Conservation (phyloP, 2,888 invertebrate species). For the Tromatobia lineatoria region DNA sequence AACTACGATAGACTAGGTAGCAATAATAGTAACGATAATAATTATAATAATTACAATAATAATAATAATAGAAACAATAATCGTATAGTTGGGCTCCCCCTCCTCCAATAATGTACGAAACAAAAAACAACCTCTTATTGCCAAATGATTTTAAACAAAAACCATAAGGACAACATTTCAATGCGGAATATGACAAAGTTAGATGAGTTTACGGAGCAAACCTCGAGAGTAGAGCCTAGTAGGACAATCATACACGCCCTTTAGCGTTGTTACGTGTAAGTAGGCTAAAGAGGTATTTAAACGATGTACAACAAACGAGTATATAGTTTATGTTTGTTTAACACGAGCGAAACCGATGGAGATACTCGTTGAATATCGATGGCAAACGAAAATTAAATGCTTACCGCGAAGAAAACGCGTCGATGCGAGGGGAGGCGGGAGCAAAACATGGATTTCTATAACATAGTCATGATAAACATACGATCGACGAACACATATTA, state of each 20-base stretch:
- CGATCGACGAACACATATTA: slow-evolving; percentile 22
- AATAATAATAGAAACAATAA: slow-evolving; percentile 41
- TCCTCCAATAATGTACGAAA: slow-evolving; percentile 40
- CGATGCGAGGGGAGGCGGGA: slow-evolving; percentile 45
- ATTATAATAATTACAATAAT: slow-evolving; percentile 37
- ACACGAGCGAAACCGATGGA: neutral
- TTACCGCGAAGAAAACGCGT: neutral
- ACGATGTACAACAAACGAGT: slow-evolving; percentile 18
- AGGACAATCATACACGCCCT: slow-evolving; percentile 78
- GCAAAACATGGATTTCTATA: slow-evolving; percentile 18
- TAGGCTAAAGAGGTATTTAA: slow-evolving; percentile 52
- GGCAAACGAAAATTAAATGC: neutral
- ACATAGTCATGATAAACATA: slow-evolving; percentile 43
- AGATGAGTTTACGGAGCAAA: slow-evolving; percentile 47
- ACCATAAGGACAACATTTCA: slow-evolving; percentile 34
- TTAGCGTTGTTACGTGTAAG: slow-evolving; percentile 66
- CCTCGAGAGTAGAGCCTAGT: slow-evolving; percentile 67
- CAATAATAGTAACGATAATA: slow-evolving; percentile 55
- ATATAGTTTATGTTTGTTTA: slow-evolving; percentile 13
- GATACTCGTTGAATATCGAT: slow-evolving; percentile 16
- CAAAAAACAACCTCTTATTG: slow-evolving; percentile 50
- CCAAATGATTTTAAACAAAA: slow-evolving; percentile 46
- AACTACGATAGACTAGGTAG: slow-evolving; percentile 62
- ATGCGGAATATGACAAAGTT: slow-evolving; percentile 16
- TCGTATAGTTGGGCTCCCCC: slow-evolving; percentile 66